A percentile compares a stretch with the other conserved stretches of the same genome.
Evolutionary conservation across 2,113 vertebrate genomes (phyloP).

Genomic region (Todiramphus chloris): DNA sequence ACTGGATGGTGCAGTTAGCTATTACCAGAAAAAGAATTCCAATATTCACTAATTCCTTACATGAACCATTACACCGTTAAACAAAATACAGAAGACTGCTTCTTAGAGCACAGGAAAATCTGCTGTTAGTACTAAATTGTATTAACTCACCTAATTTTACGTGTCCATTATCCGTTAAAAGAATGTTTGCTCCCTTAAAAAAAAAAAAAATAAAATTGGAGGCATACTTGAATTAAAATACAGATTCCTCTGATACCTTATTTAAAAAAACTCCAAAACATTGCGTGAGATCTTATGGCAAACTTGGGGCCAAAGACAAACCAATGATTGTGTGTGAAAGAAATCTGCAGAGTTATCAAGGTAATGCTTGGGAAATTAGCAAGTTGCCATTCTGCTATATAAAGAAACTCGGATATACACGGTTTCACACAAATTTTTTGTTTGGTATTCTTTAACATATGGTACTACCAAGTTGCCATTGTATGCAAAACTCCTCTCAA

Average conservation of each 20-base stretch:
- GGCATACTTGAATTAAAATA: constrained; percentile 43
- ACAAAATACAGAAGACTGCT: not conserved
- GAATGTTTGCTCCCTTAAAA: constrained; percentile 96
- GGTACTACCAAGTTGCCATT: not conserved
- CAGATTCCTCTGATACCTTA: not conserved
- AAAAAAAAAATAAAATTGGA: not conserved
- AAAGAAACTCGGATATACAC: not conserved
- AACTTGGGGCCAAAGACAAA: not conserved
- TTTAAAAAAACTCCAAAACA: too few species aligned
- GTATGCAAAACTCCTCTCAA: not conserved
- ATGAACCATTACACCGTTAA: not conserved
- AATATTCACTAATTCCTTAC: not conserved
- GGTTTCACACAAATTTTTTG: not conserved
- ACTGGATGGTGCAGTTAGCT: not conserved
- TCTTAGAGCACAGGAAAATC: not conserved
- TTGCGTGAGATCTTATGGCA: not conserved
- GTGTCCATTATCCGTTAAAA: constrained; percentile 97
- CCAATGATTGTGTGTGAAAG: not conserved
- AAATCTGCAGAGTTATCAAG: not conserved
- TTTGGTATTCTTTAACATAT: not conserved
- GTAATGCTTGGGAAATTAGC: not conserved
- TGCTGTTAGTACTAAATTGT: not conserved
- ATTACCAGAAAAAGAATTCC: not conserved
- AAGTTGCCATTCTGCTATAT: not conserved
- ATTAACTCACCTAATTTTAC: constrained; percentile 93